Evolutionary conservation across 2,797 vertebrate genomes (phyloP), one percentile per base, ranked within the genome.

Genomic region (Euthynnus affinis): DNA sequence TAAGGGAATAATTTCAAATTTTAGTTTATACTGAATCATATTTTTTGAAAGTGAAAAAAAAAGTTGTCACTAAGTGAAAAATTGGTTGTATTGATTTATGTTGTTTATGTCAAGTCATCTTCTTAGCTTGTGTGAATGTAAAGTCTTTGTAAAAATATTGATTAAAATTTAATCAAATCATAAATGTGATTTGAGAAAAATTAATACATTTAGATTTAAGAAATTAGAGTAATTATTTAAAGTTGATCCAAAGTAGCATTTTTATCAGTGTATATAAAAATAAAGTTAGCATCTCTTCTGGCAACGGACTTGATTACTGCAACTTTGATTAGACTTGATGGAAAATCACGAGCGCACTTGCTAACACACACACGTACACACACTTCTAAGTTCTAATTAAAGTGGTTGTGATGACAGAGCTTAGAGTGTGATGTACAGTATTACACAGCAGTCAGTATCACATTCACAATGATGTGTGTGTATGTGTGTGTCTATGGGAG

Each of bases 351-450:
- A 6, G 23, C n/a, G 53, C 53, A 69, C 55, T 58, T 58, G 53
- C 60, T 60, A 12, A 51, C 23, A 48, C 42, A 77, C 49, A 42
- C 67, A 59, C 32, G 12, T 56, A 60, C 65, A 69, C 71, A 74
- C 65, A 74, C 74, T 74, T 88, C 59, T 25, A 71, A 83, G 78
- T 88, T 90, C 88, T 92, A 91, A 94, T 94, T 93, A 92, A 92
- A 92, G 85, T 89, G 86, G 80, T 79, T 86, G 85, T 84, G 87
- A 92, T 93, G 91, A 92, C 80, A 91, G 78, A 87, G 78, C 85
- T 88, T 61, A 52, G 83, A 82, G 85, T 89, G 87, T 89, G 90
- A 89, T 87, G 87, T 89, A 81, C 86, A 82, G 87, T 87, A 90
- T 87, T 86, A 90, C 84, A 85, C 85, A 87, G 83, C 63, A 87